phyloP scores from a whole-genome alignment of 2,113 vertebrate genomes.

The Mustela nigripes region DNA sequence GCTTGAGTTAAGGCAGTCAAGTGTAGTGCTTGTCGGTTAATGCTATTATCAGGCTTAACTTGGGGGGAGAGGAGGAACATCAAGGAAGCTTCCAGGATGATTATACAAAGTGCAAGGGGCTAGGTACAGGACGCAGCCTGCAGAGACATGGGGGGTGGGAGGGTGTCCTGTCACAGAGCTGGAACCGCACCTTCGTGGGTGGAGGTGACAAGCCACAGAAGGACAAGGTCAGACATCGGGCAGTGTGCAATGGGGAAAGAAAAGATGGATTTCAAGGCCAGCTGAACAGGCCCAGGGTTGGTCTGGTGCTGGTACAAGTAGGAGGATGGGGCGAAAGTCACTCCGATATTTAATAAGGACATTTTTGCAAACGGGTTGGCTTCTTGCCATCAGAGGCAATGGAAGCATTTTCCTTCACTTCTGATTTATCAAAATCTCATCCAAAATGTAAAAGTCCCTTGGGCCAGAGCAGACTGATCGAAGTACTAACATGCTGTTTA shows the following conservation, averaged over 20 bases:
- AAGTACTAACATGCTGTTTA: background rate
- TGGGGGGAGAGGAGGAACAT: background rate
- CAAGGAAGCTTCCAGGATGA: background rate
- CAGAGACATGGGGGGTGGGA: too few species aligned
- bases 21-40: background rate
- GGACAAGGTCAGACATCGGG: background rate
- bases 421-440: background rate
- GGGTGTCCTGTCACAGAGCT: background rate
- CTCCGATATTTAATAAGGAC: background rate
- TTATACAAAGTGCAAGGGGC: background rate
- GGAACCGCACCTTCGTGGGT: background rate
- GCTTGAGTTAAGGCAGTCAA: background rate
- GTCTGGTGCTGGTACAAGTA: background rate
- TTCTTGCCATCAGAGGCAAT: background rate
- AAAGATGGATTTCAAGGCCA: background rate
- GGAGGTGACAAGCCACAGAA: background rate
- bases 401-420: background rate
- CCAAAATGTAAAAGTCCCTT: background rate
- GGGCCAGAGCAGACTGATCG: background rate
- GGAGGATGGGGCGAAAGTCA: background rate
- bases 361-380: background rate
- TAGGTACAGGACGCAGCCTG: background rate
- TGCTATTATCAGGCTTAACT: background rate
- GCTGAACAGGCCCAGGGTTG: background rate
- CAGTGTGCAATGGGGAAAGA: background rate